phyloP scores from a whole-genome alignment of 2,888 invertebrate species.

The Campaea margaritaria region DNA sequence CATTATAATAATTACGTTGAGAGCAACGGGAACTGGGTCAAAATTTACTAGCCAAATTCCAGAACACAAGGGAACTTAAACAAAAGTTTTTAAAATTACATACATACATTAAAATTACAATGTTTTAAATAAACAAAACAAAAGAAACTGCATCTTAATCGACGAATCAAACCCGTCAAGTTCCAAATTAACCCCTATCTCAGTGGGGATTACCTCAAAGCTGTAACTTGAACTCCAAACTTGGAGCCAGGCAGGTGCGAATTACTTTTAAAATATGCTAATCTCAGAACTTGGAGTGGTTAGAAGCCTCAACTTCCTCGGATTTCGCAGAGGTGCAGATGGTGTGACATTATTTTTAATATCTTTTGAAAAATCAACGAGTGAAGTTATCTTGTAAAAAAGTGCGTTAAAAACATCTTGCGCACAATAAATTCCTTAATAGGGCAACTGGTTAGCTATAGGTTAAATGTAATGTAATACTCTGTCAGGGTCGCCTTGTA shows the following conservation, averaged over 20 bases:
- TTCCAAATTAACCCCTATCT: slow-evolving; percentile 24
- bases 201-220: slow-evolving; percentile 25
- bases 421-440: no score
- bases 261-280: slow-evolving; percentile 71
- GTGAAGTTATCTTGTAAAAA: slow-evolving; percentile 8
- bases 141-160: no score
- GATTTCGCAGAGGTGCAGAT: slow-evolving; percentile 31
- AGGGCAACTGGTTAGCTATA: not conserved
- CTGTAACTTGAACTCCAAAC: slow-evolving; percentile 23
- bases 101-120: no score
- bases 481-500: no score
- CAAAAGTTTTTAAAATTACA: no score
- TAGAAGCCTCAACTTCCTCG: slow-evolving; percentile 22
- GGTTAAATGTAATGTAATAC: no score
- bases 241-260: slow-evolving; percentile 60
- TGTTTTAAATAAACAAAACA: no score
- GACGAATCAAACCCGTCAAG: slow-evolving; percentile 12
- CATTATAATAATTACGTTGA: no score
- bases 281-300: slow-evolving; percentile 49
- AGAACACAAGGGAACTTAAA: no score
- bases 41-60: no score
- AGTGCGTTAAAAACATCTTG: slow-evolving; percentile 12
- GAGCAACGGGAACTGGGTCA: no score
- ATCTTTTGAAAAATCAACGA: slow-evolving; percentile 24
- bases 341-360: slow-evolving; percentile 35